Evolutionary conservation across 2,888 invertebrate genomes (phyloP).

Genomic region (Lacanobia wlatinum): DNA sequence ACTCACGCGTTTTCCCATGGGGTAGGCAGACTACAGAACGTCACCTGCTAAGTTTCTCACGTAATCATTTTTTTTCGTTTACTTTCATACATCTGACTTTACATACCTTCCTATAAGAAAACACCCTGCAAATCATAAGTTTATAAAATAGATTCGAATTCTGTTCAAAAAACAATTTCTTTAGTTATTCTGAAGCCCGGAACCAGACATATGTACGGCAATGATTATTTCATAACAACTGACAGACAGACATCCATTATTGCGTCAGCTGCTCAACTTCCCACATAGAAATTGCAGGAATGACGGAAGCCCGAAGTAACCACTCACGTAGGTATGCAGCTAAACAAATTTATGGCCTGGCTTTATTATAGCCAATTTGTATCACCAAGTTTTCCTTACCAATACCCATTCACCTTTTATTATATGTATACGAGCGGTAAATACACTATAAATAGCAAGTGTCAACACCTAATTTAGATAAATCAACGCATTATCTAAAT

Average conservation of each 20-base stretch:
- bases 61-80: neutral
- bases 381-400: constrained; percentile 20
- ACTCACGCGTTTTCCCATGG: no score
- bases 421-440: neutral
- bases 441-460: constrained; percentile 29
- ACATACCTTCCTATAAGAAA: neutral
- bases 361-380: constrained; percentile 10
- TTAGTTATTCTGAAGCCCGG: neutral
- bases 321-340: constrained; percentile 7
- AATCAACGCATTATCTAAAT: constrained; percentile 47
- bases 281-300: constrained; percentile 41
- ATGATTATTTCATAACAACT: constrained; percentile 7
- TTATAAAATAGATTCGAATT: neutral
- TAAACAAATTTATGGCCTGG: neutral
- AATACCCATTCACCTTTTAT: constrained; percentile 8
- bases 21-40: no score
- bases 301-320: constrained; percentile 1
- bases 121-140: neutral
- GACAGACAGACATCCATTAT: constrained; percentile 16
- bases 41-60: neutral
- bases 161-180: neutral
- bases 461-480: constrained; percentile 43
- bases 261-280: constrained; percentile 33
- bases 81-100: neutral
- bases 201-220: constrained; percentile 2